Base-by-base conservation (phyloP, 1,140 invertebrate species). In the Sitobion miscanthi region DNA sequence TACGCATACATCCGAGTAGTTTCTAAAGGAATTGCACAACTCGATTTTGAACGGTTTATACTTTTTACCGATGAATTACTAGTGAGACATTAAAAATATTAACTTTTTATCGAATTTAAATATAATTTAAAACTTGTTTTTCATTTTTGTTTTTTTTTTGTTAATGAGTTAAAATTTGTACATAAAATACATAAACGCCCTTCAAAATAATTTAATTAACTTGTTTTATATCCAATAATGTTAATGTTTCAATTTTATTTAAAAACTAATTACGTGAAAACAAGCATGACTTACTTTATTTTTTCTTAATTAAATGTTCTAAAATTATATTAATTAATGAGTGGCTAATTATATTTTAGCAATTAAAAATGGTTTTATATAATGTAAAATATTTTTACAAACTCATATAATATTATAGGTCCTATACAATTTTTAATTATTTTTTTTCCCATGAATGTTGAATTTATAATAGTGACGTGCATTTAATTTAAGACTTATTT, bases 181-280 rank as follows among this genome's bases (percentile, higher is more conserved):
- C 23, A 42, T 3, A 85, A 85, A 85, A 9, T 45, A 25, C 6
- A 82, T 38, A 17, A 86, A 86, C 14, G 45, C 3, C 25, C 25
- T 86, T 86, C 45, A n/a, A 86, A 86, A 49, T 47, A 88, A 88
- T 52, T 86, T 52, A 52, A 52, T 20, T 35, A 52, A 52, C 30
- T 35, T 30, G 30, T 9, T 88, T 52, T 35, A 2, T 88, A 47
- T 86, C 14, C 30, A 86, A 86, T 86, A 20, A 20, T 4, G n/a
- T 35, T 21, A 35, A 52, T 35, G 23, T n/a, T 86, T 86, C 30
- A 88, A 88, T 88, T 88, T 47, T 52, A 52, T 88, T 88, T 88
- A 35, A 52, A 35, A 49, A 52, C 52, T 88, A 88, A 88, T 88
- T 88, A 52, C 86, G 30, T 23, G 86, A 20, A 88, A 88, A 52